Evolutionary conservation across 1,140 invertebrate species (phyloP), one percentile per base, ranked within the genome.

Genomic region (Phortica variegata): DNA sequence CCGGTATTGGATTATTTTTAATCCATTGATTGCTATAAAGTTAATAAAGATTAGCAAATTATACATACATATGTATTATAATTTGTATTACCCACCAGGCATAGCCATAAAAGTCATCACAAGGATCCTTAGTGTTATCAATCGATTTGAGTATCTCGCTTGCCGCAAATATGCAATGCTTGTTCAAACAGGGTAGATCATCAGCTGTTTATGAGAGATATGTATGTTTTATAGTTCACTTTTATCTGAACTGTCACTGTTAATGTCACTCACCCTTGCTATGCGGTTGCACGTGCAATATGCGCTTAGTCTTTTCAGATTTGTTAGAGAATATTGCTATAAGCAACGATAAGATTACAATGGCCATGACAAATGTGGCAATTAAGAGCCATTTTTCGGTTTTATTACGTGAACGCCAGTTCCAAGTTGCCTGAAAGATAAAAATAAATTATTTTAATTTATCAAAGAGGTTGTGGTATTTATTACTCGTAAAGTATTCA

Each of bases 61-160:
- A 26, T 3, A 16, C 20, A 32, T 19, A 12, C 15, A 39, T 36
- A 18, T 6, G 3, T 17, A 12, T 47, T n/a, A 1, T 15, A 18
- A 37, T 3, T 39, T 16, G 9, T 2, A 20, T 8, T n/a, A 32
- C 46, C 42, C 53, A 74, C 71, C 95, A 98, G 0, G 95, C 84
- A 77, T 90, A 98, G 44, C 89, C 81, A 77, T 97, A 98, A 78
- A 98, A 98, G 77, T 98, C 93, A 7, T 93, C 82, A 75, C 96
- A 98, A 0, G 95, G 95, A 75, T 96, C 82, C 2, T 87, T 82
- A 1, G 77, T 79, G 0, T 77, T 73, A 72, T 98, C 90, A 77
- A 97, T 88, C 1, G 89, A 87, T 49, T 87, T 85, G 31, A 96
- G 80, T 29, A 97, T 87, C 43, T 88, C 83, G 34, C 89, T 90